Conservation (phyloP, 35 echinoderm and acorn worm genomes). For the Stichopus chloronotus region DNA sequence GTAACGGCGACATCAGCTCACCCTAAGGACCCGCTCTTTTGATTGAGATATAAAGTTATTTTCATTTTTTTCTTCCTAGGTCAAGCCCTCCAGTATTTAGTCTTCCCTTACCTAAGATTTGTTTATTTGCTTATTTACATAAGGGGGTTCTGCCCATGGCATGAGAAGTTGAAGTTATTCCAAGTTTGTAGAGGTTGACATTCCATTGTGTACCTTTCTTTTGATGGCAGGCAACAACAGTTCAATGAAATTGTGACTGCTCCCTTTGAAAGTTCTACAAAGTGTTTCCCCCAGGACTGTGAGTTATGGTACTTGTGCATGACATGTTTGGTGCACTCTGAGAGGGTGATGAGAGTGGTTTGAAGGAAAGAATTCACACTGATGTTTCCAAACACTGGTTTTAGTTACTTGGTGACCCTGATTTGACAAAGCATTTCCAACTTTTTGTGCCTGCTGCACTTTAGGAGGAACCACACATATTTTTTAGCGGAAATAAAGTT, state of each 20-base stretch:
- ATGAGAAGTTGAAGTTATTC: background rate
- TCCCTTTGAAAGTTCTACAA: background rate
- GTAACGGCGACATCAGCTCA: background rate
- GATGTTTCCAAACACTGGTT: too few relatives aligned
- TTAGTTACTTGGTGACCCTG: too few relatives aligned
- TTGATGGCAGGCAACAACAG: background rate
- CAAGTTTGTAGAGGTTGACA: background rate
- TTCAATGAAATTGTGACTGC: background rate
- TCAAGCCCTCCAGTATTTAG: background rate
- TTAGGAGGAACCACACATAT: too few relatives aligned
- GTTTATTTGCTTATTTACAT: background rate
- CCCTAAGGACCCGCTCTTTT: background rate
- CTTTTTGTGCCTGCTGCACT: too few relatives aligned
- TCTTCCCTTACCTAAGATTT: background rate
- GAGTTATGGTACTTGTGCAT: background rate
- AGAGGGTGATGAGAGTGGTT: background rate
- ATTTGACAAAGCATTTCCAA: too few relatives aligned
- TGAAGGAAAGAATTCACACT: background rate
- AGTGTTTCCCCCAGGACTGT: background rate
- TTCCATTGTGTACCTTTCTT: too few relatives aligned
- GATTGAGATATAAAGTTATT: background rate
- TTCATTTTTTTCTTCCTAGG: background rate
- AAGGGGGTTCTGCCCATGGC: background rate
- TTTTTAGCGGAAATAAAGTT: too few relatives aligned
- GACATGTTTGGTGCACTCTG: background rate